Evolutionary conservation across 2,888 invertebrate genomes (phyloP), one percentile per base, ranked within the genome.

Genomic region (Acronicta alni): DNA sequence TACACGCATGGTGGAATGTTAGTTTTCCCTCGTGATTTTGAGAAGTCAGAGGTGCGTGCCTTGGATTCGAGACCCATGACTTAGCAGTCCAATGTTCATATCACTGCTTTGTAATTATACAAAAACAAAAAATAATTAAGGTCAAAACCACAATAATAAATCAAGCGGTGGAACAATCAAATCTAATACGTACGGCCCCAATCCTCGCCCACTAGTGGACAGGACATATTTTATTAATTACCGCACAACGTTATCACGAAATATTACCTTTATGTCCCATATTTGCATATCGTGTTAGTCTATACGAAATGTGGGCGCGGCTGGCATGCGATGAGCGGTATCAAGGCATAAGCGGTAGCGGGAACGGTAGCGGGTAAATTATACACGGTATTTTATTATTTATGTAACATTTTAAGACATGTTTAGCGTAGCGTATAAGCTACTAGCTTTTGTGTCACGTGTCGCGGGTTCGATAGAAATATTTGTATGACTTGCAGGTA

Each of bases 201-300:
- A 90, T 90, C 83, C 88, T 82, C 84, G 79, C 84, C 79, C 76
- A 72, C 65, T 65, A 68, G 54, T 64, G 52, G 65, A 88, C 86
- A 89, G 89, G 87, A 90, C 91, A 89, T 92, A 93, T 93, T 92
- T 92, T 93, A 92, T 93, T 94, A 94, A 93, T 94, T 93, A 94
- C 92, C 72, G 74, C 61, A 79, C 77, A 78, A 57, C 67, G 87
- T 85, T 92, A 93, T 92, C 92, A 93, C 92, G 92, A 92, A 89
- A 92, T 93, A 93, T 92, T 91, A 91, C 90, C 85, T 91, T 92
- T 92, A 92, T 91, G 90, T 89, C 82, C 84, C 87, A 89, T 93
- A 94, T 93, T 94, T 93, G 93, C 93, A 94, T 93, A 93, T 89
- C 89, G 90, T 90, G 90, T 86, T 86, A 80, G 85, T 84, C 88